phyloP scores from a whole-genome alignment of 2,113 vertebrate genomes.

The Festucalex cinctus region DNA sequence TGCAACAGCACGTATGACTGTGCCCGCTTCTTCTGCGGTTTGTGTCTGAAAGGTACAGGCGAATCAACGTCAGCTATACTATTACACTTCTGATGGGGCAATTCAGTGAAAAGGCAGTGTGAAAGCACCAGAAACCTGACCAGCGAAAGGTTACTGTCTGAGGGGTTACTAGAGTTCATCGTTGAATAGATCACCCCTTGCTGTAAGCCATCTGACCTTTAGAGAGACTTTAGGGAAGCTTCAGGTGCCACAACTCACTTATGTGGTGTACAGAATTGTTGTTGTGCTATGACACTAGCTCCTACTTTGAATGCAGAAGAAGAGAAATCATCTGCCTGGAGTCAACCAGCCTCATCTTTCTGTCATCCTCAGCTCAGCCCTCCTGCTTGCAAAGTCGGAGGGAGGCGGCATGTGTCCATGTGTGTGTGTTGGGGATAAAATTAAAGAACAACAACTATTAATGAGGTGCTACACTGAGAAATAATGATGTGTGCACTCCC shows the following conservation, averaged over 20 bases:
- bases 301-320: constrained; percentile 61
- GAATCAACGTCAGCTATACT: no score
- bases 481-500: constrained; percentile 70
- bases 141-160: neutral
- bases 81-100: no score
- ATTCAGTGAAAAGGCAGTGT: no score
- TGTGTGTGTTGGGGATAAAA: constrained; percentile 21
- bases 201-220: constrained; percentile 64
- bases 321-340: constrained; percentile 58
- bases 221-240: constrained; percentile 22
- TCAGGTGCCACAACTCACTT: constrained; percentile 23
- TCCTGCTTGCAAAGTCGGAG: constrained; percentile 38
- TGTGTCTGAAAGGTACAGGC: no score
- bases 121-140: neutral
- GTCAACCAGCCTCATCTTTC: constrained; percentile 75
- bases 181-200: constrained; percentile 53
- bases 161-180: constrained; percentile 15
- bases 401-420: constrained; percentile 24
- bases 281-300: constrained; percentile 14
- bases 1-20: no score
- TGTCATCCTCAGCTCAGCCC: constrained; percentile 66
- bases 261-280: constrained; percentile 31
- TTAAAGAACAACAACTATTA: constrained; percentile 76
- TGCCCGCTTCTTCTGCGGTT: no score
- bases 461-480: constrained; percentile 76